Base-by-base conservation (phyloP, 2,888 invertebrate genomes). In the Pterostichus niger region DNA sequence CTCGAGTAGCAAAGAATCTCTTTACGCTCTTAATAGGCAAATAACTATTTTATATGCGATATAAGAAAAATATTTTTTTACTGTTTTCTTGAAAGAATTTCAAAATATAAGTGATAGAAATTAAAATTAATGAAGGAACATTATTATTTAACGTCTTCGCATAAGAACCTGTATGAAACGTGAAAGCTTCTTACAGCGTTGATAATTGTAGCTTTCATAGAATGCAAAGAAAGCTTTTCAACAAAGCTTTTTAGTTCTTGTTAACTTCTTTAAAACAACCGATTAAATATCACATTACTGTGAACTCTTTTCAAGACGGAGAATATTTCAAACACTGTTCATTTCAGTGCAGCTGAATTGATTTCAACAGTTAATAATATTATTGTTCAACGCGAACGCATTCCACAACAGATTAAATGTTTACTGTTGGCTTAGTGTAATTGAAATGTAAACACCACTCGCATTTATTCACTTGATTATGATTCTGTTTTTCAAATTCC, bases 301-400 rank as follows among this genome's bases (percentile, higher is more conserved):
- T 52, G n/a, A 11, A 52, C 52, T 6, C 52, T n/a, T 40, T 52
- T n/a, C 9, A 52, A n/a, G n/a, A 52, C 52, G 13, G 2, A 7
- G 4, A 2, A 44, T 10, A 44, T 44, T 52, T 52, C 52, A 52
- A 1, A n/a, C n/a, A 52, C 1, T n/a, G 52, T n/a, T 52, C 15
- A 11, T 13, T 24, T 24, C 24, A 24, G 7, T 40, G 40, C 40
- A 40, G 6, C 40, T 17, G 56, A 56, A 49, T 17, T 13, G 56
- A 56, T 40, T 56, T 56, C 56, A 56, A 4, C 56, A 56, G 56
- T 56, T 56, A 56, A 56, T 56, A 56, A 56, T 56, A 9, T 56
- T 56, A 56, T 56, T 56, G 17, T 56, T 56, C 17, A 40, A 6
- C 13, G 17, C 17, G 0, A 17, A 56, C 56, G 56, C 17, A 56